Conservation (phyloP, 2,113 vertebrate species). For the Plectropomus leopardus region DNA sequence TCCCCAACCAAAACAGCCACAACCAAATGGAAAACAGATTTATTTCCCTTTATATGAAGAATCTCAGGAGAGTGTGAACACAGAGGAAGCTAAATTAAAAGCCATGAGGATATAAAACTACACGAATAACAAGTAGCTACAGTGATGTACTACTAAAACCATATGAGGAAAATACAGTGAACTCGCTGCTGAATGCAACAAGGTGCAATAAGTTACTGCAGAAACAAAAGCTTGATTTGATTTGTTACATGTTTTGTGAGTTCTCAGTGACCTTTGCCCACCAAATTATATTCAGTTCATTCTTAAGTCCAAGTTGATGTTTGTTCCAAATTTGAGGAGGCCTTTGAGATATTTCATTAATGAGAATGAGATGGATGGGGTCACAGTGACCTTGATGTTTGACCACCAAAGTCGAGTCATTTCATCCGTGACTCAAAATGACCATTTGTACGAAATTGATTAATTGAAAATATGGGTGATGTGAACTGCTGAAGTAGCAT, state of each 20-base stretch:
- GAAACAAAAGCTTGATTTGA: background rate
- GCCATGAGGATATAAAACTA: conserved; percentile 2
- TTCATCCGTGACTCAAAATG: no score
- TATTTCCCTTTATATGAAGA: conserved; percentile 10
- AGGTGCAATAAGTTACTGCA: background rate
- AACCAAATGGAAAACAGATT: conserved; percentile 21
- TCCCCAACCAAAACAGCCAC: conserved; percentile 16
- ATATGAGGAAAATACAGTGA: conserved; percentile 11
- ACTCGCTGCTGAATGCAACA: background rate
- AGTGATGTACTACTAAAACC: background rate
- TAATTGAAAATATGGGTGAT: background rate
- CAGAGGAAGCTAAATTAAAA: background rate
- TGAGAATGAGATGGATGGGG: no score
- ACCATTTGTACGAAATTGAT: no score
- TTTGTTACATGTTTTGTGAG: background rate
- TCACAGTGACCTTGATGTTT: no score
- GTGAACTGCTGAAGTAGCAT: background rate
- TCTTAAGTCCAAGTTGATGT: no score
- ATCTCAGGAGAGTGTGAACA: background rate
- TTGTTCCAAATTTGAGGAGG: no score
- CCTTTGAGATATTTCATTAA: no score
- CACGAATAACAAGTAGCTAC: background rate
- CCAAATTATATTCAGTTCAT: no score
- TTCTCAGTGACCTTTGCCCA: no score
- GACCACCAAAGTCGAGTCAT: no score